Conservation (phyloP, 1,140 invertebrate genomes). For the Drosophila bipectinata region DNA sequence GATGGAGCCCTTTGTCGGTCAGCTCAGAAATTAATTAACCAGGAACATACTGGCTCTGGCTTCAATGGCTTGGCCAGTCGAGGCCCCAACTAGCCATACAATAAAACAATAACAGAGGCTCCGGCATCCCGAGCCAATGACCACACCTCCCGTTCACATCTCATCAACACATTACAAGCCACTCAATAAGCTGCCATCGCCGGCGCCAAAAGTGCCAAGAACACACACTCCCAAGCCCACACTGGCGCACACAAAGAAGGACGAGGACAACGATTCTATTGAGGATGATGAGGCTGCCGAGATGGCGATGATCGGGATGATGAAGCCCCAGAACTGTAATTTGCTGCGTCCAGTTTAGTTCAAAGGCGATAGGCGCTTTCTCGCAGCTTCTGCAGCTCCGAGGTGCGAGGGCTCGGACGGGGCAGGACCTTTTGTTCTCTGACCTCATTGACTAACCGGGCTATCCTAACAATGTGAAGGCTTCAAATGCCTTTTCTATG, state of each 20-base stretch:
- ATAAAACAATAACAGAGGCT: constrained; percentile 74
- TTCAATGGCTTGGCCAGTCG: constrained; percentile 19
- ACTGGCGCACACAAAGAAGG: constrained; percentile 14
- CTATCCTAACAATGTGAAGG: constrained; percentile 68
- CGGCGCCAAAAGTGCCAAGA: constrained; percentile 76
- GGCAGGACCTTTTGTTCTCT: constrained; percentile 65
- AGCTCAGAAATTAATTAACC: constrained; percentile 80
- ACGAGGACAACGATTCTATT: constrained; percentile 22
- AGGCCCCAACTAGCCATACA: constrained; percentile 41
- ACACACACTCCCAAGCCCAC: constrained; percentile 45
- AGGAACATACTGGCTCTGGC: constrained; percentile 57
- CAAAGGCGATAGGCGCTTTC: constrained; percentile 44
- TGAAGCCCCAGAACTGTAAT: constrained; percentile 64
- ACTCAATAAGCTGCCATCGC: constrained; percentile 79
- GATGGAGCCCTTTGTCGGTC: constrained; percentile 66
- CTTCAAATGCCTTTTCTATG: constrained; percentile 73
- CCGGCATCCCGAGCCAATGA: constrained; percentile 4
- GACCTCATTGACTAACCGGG: constrained; percentile 67
- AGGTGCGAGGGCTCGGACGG: constrained; percentile 30
- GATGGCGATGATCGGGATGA: constrained; percentile 65
- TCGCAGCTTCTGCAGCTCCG: constrained; percentile 15
- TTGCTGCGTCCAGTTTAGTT: constrained; percentile 63
- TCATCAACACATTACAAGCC: constrained; percentile 78
- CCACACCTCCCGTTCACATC: constrained; percentile 12
- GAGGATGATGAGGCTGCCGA: constrained; percentile 45